phyloP scores from a whole-genome alignment of 2,113 vertebrate species.

The Picathartes gymnocephalus region DNA sequence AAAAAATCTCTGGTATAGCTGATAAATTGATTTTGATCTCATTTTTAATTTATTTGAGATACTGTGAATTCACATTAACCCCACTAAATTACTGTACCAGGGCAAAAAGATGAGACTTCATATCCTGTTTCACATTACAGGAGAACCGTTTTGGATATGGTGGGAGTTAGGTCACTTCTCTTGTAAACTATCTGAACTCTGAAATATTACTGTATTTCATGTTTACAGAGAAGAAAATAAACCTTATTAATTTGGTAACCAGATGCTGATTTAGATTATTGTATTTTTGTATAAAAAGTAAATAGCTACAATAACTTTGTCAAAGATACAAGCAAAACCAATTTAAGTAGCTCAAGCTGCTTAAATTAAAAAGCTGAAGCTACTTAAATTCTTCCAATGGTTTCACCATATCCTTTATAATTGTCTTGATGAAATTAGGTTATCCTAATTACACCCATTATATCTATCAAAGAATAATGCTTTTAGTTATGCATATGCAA shows the following conservation, averaged over 20 bases:
- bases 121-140: neutral
- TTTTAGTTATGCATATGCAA: neutral
- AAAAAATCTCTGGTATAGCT: neutral
- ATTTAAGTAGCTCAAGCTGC: neutral
- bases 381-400: neutral
- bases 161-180: neutral
- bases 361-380: neutral
- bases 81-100: neutral
- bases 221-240: neutral
- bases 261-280: neutral
- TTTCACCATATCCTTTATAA: neutral
- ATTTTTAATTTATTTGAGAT: neutral
- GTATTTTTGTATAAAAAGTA: neutral
- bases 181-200: neutral
- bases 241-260: neutral
- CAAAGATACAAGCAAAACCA: neutral
- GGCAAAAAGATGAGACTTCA: neutral
- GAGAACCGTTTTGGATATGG: neutral
- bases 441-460: neutral
- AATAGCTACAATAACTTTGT: neutral
- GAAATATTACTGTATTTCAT: neutral
- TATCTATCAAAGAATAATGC: neutral
- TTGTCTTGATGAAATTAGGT: neutral
- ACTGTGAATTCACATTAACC: neutral
- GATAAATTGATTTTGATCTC: neutral